Base-by-base conservation (phyloP, 2,888 invertebrate genomes). In the Asteroscopus sphinx region DNA sequence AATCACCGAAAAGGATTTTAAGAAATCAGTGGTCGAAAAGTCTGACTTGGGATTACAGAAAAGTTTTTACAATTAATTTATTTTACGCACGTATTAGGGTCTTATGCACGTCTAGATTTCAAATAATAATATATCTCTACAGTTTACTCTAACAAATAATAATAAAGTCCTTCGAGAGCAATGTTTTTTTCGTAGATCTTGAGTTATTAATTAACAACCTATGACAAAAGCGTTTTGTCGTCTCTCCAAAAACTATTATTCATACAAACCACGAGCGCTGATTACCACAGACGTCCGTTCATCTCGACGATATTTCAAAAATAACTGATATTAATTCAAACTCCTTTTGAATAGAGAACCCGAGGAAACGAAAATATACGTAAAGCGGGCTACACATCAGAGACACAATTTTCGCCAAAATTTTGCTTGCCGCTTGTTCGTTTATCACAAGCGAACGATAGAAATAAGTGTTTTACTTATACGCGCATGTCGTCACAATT, bases 281-380 rank as follows among this genome's bases (percentile, higher is more conserved):
- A 59, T 75, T 56, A 59, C 45, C 59, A 68, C 61, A 71, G 68
- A 76, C 72, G 69, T 58, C 70, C 67, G 68, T 46, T 47, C 52
- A n/a, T 58, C 67, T 46, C 71, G 64, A 54, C 58, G 44, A n/a
- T n/a, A n/a, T 65, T 73, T 70, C 58, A 63, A 67, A 78, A 76
- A 73, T 76, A 71, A 68, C 73, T 66, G 55, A 73, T 67, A 73
- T 67, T 69, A 66, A 71, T 65, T 62, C 65, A 76, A 35, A 47
- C 58, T 69, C 55, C 56, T 46, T 68, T 62, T 64, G 68, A 59
- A 53, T 46, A 28, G 7, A 51, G 36, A 67, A 59, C 51, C 45
- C 28, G 7, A 51, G 36, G 56, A 58, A 54, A 66, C 42, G 68
- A 70, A 72, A 73, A 77, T 65, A 65, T n/a, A n/a, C n/a, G n/a